phyloP scores from a whole-genome alignment of 2,797 vertebrate species.

The Thalassophryne amazonica region DNA sequence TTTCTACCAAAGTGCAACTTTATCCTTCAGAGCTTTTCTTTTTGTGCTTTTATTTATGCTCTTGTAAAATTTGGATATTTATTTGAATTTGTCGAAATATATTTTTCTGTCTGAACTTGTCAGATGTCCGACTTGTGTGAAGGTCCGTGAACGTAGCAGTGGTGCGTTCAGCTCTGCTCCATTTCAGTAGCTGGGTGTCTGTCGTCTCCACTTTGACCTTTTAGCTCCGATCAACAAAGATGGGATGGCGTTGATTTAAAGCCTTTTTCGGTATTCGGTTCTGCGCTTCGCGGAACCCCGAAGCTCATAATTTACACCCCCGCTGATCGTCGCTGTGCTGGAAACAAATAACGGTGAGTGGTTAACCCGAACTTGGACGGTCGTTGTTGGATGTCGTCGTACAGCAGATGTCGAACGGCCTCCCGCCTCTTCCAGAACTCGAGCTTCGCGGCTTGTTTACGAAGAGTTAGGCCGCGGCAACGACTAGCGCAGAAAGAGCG shows the following conservation, averaged over 20 bases:
- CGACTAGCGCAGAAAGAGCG: neutral
- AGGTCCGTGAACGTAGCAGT: constrained; percentile 29
- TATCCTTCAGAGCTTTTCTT: no score
- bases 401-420: constrained; percentile 62
- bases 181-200: constrained; percentile 55
- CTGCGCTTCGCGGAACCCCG: neutral
- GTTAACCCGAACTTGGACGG: constrained; percentile 22
- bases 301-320: neutral
- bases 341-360: constrained; percentile 68
- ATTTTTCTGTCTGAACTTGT: no score
- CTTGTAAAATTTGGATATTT: no score
- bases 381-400: constrained; percentile 16
- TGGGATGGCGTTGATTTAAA: constrained; percentile 51
- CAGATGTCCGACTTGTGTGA: constrained; percentile 24
- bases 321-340: constrained; percentile 16
- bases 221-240: constrained; percentile 23
- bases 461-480: constrained; percentile 32
- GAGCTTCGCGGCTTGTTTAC: constrained; percentile 46
- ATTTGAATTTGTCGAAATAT: no score
- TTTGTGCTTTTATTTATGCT: no score
- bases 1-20: no score
- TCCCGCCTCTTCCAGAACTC: constrained; percentile 70
- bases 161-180: constrained; percentile 45
- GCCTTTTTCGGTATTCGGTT: constrained; percentile 11
- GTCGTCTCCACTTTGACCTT: constrained; percentile 62